Conservation (phyloP, 2,888 invertebrate species). For the Cinara cedri region DNA sequence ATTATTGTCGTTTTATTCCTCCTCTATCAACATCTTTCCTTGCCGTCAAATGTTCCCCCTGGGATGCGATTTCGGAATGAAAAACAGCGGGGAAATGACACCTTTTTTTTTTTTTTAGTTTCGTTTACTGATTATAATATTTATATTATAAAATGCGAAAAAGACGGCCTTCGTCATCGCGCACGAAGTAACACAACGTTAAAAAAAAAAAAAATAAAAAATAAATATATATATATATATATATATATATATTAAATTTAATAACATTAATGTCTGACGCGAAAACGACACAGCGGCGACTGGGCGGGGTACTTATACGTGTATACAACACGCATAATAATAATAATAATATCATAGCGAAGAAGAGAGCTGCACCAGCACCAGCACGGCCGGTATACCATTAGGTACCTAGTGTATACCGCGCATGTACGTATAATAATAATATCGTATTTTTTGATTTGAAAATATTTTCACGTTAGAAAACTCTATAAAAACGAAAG, state of each 20-base stretch:
- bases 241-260: too few species aligned
- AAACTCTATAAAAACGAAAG: background rate
- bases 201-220: constrained; percentile 1
- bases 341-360: too few species aligned
- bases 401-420: too few species aligned
- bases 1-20: constrained; percentile 53
- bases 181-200: constrained; percentile 10
- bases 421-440: too few species aligned
- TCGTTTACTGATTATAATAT: constrained; percentile 42
- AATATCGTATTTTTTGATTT: background rate
- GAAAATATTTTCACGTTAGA: constrained; percentile 15
- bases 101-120: constrained; percentile 17
- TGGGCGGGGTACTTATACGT: too few species aligned
- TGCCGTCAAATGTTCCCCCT: constrained; percentile 49
- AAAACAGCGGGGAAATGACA: constrained; percentile 48
- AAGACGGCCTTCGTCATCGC: too few species aligned
- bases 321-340: too few species aligned
- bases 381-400: too few species aligned
- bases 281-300: too few species aligned
- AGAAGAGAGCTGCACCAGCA: too few species aligned
- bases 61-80: constrained; percentile 52
- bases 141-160: constrained; percentile 8
- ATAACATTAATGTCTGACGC: too few species aligned
- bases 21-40: constrained; percentile 52
- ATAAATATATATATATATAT: too few species aligned